Evolutionary conservation across 2,113 vertebrate species (phyloP).

Genomic region (Helogale parvula): DNA sequence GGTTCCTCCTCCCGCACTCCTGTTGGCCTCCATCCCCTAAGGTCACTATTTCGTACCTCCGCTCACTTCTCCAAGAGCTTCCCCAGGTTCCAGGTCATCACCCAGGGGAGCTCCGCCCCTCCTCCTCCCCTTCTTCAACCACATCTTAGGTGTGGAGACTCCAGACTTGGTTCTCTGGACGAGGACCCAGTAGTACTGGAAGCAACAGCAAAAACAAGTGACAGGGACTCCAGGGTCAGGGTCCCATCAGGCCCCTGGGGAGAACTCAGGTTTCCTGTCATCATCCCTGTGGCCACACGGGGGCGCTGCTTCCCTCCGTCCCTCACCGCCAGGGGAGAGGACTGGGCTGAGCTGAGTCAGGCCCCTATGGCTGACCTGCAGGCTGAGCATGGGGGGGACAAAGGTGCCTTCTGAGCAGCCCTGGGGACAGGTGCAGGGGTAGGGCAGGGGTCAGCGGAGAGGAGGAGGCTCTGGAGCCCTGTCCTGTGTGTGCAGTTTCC

Average conservation of each 20-base stretch:
- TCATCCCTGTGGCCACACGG: no score
- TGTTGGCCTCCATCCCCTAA: not conserved
- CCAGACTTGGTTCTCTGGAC: not conserved
- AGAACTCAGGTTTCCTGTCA: no score
- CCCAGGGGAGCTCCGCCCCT: not conserved
- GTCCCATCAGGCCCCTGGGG: no score
- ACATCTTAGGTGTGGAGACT: not conserved
- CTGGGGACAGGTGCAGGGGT: no score
- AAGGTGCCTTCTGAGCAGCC: not conserved
- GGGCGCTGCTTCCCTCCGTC: no score
- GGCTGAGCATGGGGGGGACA: no score
- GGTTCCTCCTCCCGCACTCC: not conserved
- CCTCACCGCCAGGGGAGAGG: no score
- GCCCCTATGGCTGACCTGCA: no score
- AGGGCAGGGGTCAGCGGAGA: no score
- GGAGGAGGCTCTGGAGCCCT: no score
- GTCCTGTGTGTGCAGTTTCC: no score
- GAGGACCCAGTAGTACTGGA: not conserved
- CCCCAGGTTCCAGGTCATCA: not conserved
- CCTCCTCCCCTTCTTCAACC: not conserved
- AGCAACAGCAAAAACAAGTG: not conserved
- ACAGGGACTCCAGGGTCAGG: not conserved
- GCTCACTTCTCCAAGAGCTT: not conserved
- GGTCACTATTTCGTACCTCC: not conserved
- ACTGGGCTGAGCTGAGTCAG: no score